Evolutionary conservation across 1,140 invertebrate genomes (phyloP), one percentile per base, ranked within the genome.

Genomic region (Bombus pyrosoma): DNA sequence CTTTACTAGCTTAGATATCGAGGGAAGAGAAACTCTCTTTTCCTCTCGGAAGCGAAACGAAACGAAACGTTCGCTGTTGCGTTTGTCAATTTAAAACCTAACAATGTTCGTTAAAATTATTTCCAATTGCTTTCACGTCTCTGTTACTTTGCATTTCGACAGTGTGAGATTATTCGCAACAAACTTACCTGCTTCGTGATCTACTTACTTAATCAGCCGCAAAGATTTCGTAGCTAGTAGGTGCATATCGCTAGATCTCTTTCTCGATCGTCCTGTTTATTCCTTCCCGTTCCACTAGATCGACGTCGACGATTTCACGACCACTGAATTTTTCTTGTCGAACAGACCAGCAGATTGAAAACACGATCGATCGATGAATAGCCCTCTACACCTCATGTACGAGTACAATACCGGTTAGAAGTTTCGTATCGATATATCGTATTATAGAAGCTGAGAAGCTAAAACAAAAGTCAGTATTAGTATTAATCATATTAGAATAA

Each of bases 161-260:
- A 10, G 9, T 41, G 34, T 34, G 18, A 87, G 68, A 88, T 81
- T 82, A 86, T 82, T 68, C 76, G 43, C 39, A n/a, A 59, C 77
- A 87, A 87, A 75, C 86, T 92, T 92, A 85, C 79, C 81, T 89
- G 76, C 78, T 73, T 34, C 57, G 75, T 90, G 91, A 93, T 90
- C 91, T 89, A 87, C 86, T 92, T 92, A 87, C 75, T 91, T 92
- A 92, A 92, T 91, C 87, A 75, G 34, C 77, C 66, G 77, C 77
- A 43, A 81, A 57, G 66, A 34, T 71, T 72, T 57, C 37, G 57
- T 32, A 80, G 69, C 77, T 68, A 32, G 32, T 72, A 76, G n/a
- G 37, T 73, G 22, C 53, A 68, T 74, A 28, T 85, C 77, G 85
- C 59, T 64, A 32, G 85, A 87, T 88, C 75, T 32, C 62, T 62